Percentiles rank a stretch among this genome's conserved stretches.
These are phyloP conservation scores for Spea bombifrons DNA, from an alignment of 2,113 vertebrate species.

Conservation along the genomic window DNA sequence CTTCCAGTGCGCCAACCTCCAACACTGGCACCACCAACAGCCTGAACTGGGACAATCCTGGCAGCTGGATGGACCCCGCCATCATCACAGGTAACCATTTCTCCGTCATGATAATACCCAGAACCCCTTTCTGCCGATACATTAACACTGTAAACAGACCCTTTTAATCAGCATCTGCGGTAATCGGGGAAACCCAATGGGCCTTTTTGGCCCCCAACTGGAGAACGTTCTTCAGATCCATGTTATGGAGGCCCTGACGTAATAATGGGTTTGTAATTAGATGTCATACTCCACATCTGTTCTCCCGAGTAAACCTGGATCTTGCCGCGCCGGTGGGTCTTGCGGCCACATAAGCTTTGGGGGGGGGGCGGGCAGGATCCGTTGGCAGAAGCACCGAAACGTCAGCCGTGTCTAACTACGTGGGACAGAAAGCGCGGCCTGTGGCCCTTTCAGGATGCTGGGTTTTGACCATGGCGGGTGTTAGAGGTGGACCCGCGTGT, in stretches of 20 bases:
- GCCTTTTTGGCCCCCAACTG: background rate
- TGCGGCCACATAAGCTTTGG: no score
- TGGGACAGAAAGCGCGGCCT: no score
- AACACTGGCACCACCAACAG: constrained; percentile 88
- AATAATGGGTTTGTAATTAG: background rate
- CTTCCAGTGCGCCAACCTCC: constrained; percentile 86
- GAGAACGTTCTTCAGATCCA: background rate
- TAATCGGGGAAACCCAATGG: no score
- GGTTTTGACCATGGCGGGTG: no score
- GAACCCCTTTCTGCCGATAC: background rate
- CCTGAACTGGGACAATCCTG: constrained; percentile 94
- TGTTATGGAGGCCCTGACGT: background rate
- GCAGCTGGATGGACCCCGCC: constrained; percentile 99
- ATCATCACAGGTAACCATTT: constrained; percentile 94
- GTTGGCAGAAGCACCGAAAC: no score
- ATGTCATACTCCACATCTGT: constrained; percentile 71
- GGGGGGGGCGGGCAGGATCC: background rate
- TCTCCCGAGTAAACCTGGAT: background rate
- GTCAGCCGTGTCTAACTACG: no score
- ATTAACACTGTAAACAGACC: background rate
- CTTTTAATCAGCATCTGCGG: constrained; percentile 21
- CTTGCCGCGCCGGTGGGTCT: no score
- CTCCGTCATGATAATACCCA: constrained; percentile 66
- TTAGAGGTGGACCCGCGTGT: no score
- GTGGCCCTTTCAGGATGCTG: no score